Base-by-base conservation (phyloP, 2,888 invertebrate genomes). In the Norana najaformis region DNA sequence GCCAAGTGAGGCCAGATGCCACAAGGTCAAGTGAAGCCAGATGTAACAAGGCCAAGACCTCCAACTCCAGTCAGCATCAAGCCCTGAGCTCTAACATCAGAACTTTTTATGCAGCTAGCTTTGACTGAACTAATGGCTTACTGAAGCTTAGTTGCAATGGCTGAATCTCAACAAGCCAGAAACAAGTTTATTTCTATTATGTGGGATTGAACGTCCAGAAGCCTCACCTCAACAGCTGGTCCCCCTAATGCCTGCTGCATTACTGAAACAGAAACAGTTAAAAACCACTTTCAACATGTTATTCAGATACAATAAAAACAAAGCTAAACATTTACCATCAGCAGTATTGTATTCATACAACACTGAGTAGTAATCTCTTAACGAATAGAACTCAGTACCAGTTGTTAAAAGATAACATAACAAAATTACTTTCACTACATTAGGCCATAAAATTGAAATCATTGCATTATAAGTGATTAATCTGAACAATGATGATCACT, bases 181-280 rank as follows among this genome's bases (percentile, higher is more conserved):
- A 47, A 47, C 1, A 47, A 14, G 47, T 47, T 2, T 47, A 23
- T 47, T 23, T 47, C n/a, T 8, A n/a, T 69, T 69, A 69, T n/a
- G 30, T 69, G 69, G 30, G 2, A 69, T n/a, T 69, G 47, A 88
- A 30, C 6, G 18, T 85, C 83, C 34, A 35, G 37, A 14, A 88
- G 34, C 89, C 92, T 91, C 90, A 94, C 94, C 93, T 94, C 98
- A 11, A 97, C 96, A 93, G 97, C 96, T 30, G 97, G 97, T 0
- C 96, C 96, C 91, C 96, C 95, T 89, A 94, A 91, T 13, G 94
- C 94, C 91, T 94, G 94, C 92, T 94, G 94, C 93, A 94, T 93
- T 69, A 90, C 91, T 91, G 83, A 18, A 91, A 90, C 23, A 90
- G 35, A 82, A 53, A 89, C 89, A 89, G 16, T 35, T 38, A 38